These are phyloP conservation scores for Meganola albula DNA, from an alignment of 2,888 invertebrate species.

Conservation along the genomic window DNA sequence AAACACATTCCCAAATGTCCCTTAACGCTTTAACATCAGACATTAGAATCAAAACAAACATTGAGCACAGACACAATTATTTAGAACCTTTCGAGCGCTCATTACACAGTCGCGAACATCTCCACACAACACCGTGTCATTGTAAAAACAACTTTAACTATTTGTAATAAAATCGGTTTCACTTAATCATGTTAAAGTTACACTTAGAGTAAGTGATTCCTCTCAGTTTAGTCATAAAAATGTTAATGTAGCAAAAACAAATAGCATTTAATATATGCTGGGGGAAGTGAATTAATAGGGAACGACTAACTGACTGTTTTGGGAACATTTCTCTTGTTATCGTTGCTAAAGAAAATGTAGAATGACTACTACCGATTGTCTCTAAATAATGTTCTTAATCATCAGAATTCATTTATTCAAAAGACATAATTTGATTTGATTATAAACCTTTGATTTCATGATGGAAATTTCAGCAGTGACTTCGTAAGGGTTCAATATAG, in stretches of 20 bases:
- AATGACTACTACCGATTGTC: no score
- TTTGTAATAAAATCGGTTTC: slow-evolving; percentile 7
- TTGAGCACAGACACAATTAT: slow-evolving; percentile 25
- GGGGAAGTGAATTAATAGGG: slow-evolving; percentile 60
- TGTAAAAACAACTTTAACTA: slow-evolving; percentile 17
- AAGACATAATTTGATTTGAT: slow-evolving; percentile 6
- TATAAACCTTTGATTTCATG: no score
- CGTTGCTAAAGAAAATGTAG: slow-evolving; percentile 42
- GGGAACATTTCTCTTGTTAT: slow-evolving; percentile 39
- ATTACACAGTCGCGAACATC: slow-evolving; percentile 19
- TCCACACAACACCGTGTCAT: neutral
- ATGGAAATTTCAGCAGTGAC: no score
- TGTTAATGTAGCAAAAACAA: slow-evolving; percentile 76
- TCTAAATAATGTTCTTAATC: no score
- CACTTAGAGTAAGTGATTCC: slow-evolving; percentile 63
- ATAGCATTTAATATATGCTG: slow-evolving; percentile 70
- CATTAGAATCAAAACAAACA: slow-evolving; percentile 25
- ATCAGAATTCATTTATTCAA: no score
- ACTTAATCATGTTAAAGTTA: slow-evolving; percentile 22
- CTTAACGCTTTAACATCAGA: slow-evolving; percentile 13
- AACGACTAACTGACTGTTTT: slow-evolving; percentile 20
- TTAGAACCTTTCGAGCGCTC: slow-evolving; percentile 25
- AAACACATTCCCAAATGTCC: slow-evolving; percentile 4
- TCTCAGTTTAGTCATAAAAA: slow-evolving; percentile 75
- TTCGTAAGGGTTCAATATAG: no score